phyloP scores from a whole-genome alignment of 1,140 invertebrate genomes.

The Drosophila nannoptera region DNA sequence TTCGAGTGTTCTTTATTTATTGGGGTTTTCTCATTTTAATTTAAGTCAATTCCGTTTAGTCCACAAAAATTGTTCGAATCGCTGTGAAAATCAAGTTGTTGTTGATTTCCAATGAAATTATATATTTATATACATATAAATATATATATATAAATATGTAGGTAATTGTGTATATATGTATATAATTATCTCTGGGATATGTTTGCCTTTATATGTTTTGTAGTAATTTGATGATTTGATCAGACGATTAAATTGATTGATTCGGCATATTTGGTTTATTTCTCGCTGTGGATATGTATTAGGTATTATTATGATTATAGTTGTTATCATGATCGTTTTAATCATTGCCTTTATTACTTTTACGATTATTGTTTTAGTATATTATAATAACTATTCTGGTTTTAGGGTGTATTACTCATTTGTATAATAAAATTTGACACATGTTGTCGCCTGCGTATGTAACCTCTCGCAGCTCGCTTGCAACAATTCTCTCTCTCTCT shows the following conservation, averaged over 20 bases:
- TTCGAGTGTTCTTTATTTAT: constrained; percentile 4
- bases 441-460: constrained; percentile 36
- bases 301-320: constrained; percentile 20
- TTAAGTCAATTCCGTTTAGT: constrained; percentile 12
- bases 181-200: constrained; percentile 53
- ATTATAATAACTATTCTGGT: constrained; percentile 30
- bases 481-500: constrained; percentile 27
- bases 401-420: constrained; percentile 57
- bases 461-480: constrained; percentile 36
- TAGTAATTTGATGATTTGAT: constrained; percentile 24
- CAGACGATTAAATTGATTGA: constrained; percentile 55
- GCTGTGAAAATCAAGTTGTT: constrained; percentile 26
- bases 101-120: constrained; percentile 21
- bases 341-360: not conserved
- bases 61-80: constrained; percentile 11
- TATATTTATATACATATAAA: no score
- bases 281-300: constrained; percentile 61
- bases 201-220: constrained; percentile 65
- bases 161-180: not conserved
- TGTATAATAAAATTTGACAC: constrained; percentile 72
- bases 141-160: no score
- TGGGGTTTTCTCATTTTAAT: constrained; percentile 1
- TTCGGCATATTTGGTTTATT: constrained; percentile 56
- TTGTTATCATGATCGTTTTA: no score
- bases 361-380: constrained; percentile 6